Evolutionary conservation across 1,140 invertebrate species (phyloP).

Genomic region (Scylla paramamosain): DNA sequence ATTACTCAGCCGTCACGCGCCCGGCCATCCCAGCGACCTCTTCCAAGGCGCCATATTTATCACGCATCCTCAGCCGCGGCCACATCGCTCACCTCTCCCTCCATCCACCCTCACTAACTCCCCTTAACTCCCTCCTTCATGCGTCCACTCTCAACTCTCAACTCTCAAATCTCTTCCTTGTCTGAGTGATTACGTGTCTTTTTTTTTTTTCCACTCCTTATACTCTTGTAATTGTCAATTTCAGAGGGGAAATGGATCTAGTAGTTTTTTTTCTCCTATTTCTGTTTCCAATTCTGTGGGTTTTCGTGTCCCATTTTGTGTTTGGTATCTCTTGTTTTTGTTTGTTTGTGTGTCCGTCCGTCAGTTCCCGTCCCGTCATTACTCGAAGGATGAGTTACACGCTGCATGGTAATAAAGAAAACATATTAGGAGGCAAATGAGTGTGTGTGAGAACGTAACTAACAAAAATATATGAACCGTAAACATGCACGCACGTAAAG

Average conservation of each 20-base stretch:
- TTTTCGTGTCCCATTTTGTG: neutral
- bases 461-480: too few relatives aligned
- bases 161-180: too few relatives aligned
- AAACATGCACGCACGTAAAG: too few relatives aligned
- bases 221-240: neutral
- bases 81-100: conserved; percentile 25
- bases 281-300: too few relatives aligned
- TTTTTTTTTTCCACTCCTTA: neutral
- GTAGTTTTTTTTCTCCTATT: too few relatives aligned
- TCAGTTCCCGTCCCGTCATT: neutral
- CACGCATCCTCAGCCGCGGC: conserved; percentile 35
- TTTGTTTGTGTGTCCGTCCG: neutral
- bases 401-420: too few relatives aligned
- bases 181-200: too few relatives aligned
- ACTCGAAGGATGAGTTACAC: too few relatives aligned
- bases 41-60: conserved; percentile 30
- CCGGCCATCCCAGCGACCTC: conserved; percentile 31
- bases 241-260: too few relatives aligned
- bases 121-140: neutral
- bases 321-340: neutral
- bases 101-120: too few relatives aligned
- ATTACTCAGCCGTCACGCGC: conserved; percentile 59
- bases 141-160: neutral
- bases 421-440: too few relatives aligned
- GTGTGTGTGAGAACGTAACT: too few relatives aligned